Conservation (phyloP, 92 coral and sea anemone genomes). For the Porites lobata region DNA sequence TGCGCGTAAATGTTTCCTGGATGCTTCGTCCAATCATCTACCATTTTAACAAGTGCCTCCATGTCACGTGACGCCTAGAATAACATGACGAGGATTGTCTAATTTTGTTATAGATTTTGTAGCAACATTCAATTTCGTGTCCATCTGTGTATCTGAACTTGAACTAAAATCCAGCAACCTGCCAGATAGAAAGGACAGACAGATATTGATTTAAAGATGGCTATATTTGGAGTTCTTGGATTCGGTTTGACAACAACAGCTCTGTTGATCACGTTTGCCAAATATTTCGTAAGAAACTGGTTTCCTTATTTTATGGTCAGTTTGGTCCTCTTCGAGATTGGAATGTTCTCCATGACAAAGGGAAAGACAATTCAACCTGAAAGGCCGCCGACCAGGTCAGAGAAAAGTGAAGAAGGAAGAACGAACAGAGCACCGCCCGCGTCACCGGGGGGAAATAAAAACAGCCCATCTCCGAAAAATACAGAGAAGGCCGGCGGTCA, state of each 20-base stretch:
- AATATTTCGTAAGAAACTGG: constrained; percentile 76
- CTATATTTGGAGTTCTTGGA: constrained; percentile 61
- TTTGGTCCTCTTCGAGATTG: constrained; percentile 64
- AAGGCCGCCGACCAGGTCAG: constrained; percentile 36
- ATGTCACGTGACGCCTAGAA: constrained; percentile 22
- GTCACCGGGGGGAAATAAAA: constrained; percentile 6
- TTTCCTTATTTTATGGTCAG: constrained; percentile 76
- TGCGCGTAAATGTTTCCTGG: background rate
- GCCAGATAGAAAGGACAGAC: background rate
- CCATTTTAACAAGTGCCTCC: background rate
- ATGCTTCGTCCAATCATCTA: background rate
- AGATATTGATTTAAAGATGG: constrained; percentile 42
- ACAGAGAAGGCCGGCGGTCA: background rate
- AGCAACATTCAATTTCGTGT: background rate
- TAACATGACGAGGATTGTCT: background rate
- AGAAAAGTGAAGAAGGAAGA: constrained; percentile 23
- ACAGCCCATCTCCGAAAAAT: constrained; percentile 18
- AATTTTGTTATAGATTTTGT: background rate
- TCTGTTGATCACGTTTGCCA: constrained; percentile 74
- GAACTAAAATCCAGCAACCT: background rate
- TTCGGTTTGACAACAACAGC: constrained; percentile 75
- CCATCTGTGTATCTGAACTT: background rate
- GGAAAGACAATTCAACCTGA: constrained; percentile 42
- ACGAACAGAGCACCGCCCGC: background rate
- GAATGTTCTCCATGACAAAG: constrained; percentile 65